Conservation (phyloP, 2,797 vertebrate species). For the Erpetoichthys calabaricus region DNA sequence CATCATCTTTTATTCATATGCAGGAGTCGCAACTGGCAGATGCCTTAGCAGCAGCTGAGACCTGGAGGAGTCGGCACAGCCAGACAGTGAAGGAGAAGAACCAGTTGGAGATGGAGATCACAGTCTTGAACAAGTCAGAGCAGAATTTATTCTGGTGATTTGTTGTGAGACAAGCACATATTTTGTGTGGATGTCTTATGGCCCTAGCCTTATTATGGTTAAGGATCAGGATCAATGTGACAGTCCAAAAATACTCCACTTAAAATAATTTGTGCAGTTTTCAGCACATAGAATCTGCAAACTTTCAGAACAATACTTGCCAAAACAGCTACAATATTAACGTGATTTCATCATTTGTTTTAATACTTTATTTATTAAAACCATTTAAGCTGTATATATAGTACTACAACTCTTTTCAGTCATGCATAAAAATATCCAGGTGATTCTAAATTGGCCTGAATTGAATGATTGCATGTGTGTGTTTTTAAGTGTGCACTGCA, state of each 20-base stretch:
- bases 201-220: neutral
- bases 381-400: too few relatives aligned
- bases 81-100: constrained; percentile 63
- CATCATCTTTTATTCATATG: constrained; percentile 3
- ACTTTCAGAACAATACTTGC: too few relatives aligned
- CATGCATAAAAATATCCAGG: too few relatives aligned
- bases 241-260: neutral
- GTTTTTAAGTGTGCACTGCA: too few relatives aligned
- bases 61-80: constrained; percentile 57
- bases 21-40: constrained; percentile 67
- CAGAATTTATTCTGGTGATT: neutral
- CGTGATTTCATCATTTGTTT: too few relatives aligned
- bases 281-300: too few relatives aligned
- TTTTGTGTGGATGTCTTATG: neutral
- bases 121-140: constrained; percentile 64
- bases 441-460: too few relatives aligned
- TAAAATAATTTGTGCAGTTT: neutral
- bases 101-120: constrained; percentile 61
- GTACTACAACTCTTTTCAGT: too few relatives aligned
- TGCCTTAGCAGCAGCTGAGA: constrained; percentile 53
- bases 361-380: too few relatives aligned
- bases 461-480: too few relatives aligned
- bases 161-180: neutral
- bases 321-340: too few relatives aligned
- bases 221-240: neutral